Evolutionary conservation across 2,113 vertebrate species (phyloP), one percentile per base, ranked within the genome.

Genomic region (Pituophis catenifer): DNA sequence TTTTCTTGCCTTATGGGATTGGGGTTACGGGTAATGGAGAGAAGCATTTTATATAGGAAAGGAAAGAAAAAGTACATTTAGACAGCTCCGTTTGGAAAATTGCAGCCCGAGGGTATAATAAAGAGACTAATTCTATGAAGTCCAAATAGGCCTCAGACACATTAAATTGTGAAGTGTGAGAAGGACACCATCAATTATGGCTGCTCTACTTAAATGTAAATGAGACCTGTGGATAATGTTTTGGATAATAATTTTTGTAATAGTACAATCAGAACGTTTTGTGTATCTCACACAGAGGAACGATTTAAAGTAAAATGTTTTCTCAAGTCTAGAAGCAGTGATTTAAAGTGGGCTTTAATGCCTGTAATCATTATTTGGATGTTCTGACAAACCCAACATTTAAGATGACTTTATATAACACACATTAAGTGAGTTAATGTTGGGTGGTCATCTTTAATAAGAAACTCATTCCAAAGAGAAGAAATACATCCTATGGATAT

Each of bases 101-200:
- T 95, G 62, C 95, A 94, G 96, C 96, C 96, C 94, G 95, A 88
- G 94, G 96, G 97, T 94, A 10, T 94, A 96, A 96, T 98, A 97
- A 97, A 96, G 94, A 97, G 96, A 94, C 92, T 95, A 93, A 29
- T 96, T 97, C 95, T 95, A 94, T 96, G 94, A 96, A 96, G 94
- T 94, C 92, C 95, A 96, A 97, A 91, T 59, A 90, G 93, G 33
- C 19, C 88, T 95, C 91, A 95, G 93, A 94, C 94, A 94, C 10
- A 13, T 33, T 97, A 96, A 97, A 96, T 97, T 97, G 97, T 93
- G 89, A 96, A 97, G 93, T 95, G 93, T 93, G 90, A 97, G 88
- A 91, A 86, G 91, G 97, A 91, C 86, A 44, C 33, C 95, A 95
- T 93, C 92, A 96, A 96, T 97, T 97, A 97, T 95, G 96, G 95